Conservation (phyloP, 2,888 invertebrate species). For the Drosophila acutilabella region DNA sequence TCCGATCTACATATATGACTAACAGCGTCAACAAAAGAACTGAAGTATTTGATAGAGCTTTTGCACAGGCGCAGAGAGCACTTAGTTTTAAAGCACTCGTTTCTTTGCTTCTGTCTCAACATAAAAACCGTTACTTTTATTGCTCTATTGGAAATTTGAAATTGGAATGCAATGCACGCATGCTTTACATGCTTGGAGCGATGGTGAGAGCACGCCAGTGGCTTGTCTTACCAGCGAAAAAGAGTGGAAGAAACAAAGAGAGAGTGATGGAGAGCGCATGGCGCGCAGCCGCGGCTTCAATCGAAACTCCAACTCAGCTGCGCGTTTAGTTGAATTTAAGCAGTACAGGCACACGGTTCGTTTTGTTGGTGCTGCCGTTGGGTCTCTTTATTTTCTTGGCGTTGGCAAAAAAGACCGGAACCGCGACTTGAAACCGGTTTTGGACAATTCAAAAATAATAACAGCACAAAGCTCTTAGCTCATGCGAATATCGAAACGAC, state of each 20-base stretch:
- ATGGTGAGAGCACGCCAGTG: background rate
- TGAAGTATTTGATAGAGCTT: no score
- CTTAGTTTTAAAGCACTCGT: no score
- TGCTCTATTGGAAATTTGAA: background rate
- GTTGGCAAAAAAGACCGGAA: slow-evolving; percentile 46
- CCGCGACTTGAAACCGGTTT: slow-evolving; percentile 68
- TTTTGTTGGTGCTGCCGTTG: slow-evolving; percentile 24
- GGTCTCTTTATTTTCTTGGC: slow-evolving; percentile 11
- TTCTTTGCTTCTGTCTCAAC: background rate
- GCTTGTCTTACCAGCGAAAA: background rate
- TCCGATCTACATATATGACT: no score
- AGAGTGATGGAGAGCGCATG: background rate
- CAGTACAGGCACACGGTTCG: slow-evolving; percentile 47
- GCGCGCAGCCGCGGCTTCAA: slow-evolving; percentile 23
- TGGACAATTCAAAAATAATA: slow-evolving; percentile 48
- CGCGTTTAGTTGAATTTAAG: slow-evolving; percentile 60
- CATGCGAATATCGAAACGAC: slow-evolving; percentile 71
- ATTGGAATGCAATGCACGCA: slow-evolving; percentile 58
- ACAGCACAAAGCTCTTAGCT: slow-evolving; percentile 46
- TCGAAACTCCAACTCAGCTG: slow-evolving; percentile 31
- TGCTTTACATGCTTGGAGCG: slow-evolving; percentile 14
- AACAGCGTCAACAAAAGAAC: no score
- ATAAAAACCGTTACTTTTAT: background rate
- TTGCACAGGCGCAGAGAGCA: no score
- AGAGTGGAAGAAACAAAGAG: background rate